phyloP scores from a whole-genome alignment of 2,113 vertebrate genomes.

The Coturnix japonica region DNA sequence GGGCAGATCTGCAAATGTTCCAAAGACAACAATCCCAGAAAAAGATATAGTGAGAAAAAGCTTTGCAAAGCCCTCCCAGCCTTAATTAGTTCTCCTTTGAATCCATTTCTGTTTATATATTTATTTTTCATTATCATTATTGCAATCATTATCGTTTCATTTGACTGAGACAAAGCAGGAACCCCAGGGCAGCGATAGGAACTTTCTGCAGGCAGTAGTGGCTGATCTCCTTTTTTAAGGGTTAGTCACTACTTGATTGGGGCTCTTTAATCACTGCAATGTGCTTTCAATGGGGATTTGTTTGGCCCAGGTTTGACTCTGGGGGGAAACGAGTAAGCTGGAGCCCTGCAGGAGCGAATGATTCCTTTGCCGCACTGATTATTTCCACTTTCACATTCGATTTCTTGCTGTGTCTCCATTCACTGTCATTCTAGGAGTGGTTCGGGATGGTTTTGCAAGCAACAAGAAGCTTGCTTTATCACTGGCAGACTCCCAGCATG shows the following conservation, averaged over 20 bases:
- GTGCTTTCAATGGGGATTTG: not conserved
- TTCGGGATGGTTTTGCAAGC: not conserved
- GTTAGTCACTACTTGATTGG: not conserved
- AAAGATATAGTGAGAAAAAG: not conserved
- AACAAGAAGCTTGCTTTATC: not conserved
- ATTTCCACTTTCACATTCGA: not conserved
- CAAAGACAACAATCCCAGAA: not conserved
- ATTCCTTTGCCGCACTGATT: not conserved
- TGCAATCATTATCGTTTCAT: not conserved
- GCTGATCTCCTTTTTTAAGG: fast-evolving
- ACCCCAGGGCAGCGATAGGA: not conserved
- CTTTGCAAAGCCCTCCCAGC: not conserved
- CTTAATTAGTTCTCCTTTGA: not conserved
- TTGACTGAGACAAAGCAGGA: not conserved
- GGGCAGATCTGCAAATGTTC: not conserved
- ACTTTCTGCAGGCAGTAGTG: not conserved
- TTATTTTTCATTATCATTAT: not conserved
- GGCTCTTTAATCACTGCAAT: not conserved
- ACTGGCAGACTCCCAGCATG: not conserved
- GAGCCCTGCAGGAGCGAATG: not conserved
- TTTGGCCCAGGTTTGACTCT: not conserved
- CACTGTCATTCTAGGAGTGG: not conserved
- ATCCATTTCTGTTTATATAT: not conserved
- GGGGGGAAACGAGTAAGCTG: not conserved
- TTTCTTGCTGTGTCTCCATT: not conserved